A percentile compares a stretch with the other conserved stretches of the same genome.
phyloP scores from a whole-genome alignment of 2,888 invertebrate genomes.

The Magallana nippona region DNA sequence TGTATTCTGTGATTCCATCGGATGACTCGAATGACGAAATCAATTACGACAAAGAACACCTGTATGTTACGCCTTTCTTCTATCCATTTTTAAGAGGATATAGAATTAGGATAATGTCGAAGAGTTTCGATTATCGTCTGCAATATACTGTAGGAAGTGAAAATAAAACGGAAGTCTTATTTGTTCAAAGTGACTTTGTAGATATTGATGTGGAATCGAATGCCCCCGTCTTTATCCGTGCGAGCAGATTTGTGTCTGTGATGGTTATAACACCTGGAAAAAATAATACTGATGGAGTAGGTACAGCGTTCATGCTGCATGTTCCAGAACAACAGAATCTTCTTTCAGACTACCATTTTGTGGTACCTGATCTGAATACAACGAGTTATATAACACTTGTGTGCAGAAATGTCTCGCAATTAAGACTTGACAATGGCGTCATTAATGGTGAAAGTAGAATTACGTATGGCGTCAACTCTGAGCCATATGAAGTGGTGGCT shows the following conservation, averaged over 20 bases:
- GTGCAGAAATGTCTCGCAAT: background rate
- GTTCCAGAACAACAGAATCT: background rate
- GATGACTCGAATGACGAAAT: background rate
- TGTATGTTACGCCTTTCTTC: slow-evolving; percentile 19
- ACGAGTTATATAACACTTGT: slow-evolving; percentile 12
- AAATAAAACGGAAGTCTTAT: background rate
- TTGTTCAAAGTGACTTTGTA: background rate
- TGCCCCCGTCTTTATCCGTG: slow-evolving; percentile 27
- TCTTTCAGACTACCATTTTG: slow-evolving; percentile 18
- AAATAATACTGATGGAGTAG: slow-evolving; percentile 30
- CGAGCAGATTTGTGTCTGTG: background rate
- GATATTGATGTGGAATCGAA: slow-evolving; percentile 18
- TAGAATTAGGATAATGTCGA: slow-evolving; percentile 12
- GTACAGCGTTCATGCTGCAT: slow-evolving; percentile 34
- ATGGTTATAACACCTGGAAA: slow-evolving; percentile 36
- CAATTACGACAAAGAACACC: background rate
- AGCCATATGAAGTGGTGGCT: slow-evolving; percentile 17
- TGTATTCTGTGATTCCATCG: slow-evolving; percentile 32
- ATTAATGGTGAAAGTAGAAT: background rate
- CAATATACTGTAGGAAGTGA: background rate
- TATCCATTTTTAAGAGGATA: slow-evolving; percentile 6
- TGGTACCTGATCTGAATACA: slow-evolving; percentile 26
- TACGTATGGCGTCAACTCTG: slow-evolving; percentile 1
- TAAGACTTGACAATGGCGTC: slow-evolving; percentile 21
- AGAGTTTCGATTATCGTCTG: background rate